phyloP scores from a whole-genome alignment of 2,888 invertebrate genomes.

The Maniola hyperantus region DNA sequence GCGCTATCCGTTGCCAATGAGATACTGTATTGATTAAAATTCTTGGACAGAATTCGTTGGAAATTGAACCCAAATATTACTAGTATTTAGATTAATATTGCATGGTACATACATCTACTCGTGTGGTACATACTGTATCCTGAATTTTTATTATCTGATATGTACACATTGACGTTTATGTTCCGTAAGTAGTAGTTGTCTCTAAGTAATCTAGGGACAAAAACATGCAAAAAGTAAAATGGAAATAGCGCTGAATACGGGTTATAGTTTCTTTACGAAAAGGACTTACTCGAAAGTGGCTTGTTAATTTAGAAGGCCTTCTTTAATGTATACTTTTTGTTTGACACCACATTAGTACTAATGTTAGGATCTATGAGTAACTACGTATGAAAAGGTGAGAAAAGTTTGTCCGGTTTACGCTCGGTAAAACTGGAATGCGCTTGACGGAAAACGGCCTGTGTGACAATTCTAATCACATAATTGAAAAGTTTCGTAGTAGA shows the following conservation, averaged over 20 bases:
- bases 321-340: background rate
- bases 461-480: no score
- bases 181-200: background rate
- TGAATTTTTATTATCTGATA: constrained; percentile 6
- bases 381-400: no score
- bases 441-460: no score
- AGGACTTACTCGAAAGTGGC: background rate
- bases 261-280: background rate
- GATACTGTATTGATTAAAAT: constrained; percentile 28
- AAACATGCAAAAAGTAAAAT: constrained; percentile 25
- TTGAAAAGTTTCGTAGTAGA: no score
- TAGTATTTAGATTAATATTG: constrained; percentile 3
- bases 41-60: background rate
- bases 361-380: no score
- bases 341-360: background rate
- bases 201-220: constrained; percentile 6
- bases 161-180: constrained; percentile 14
- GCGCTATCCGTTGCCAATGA: constrained; percentile 23
- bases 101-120: no score
- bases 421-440: no score
- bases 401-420: no score
- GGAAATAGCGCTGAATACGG: background rate
- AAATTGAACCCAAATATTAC: constrained; percentile 2
- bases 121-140: no score
- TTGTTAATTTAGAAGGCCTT: background rate